Evolutionary conservation across 2,888 invertebrate species (phyloP).

Genomic region (Erebia aethiops): DNA sequence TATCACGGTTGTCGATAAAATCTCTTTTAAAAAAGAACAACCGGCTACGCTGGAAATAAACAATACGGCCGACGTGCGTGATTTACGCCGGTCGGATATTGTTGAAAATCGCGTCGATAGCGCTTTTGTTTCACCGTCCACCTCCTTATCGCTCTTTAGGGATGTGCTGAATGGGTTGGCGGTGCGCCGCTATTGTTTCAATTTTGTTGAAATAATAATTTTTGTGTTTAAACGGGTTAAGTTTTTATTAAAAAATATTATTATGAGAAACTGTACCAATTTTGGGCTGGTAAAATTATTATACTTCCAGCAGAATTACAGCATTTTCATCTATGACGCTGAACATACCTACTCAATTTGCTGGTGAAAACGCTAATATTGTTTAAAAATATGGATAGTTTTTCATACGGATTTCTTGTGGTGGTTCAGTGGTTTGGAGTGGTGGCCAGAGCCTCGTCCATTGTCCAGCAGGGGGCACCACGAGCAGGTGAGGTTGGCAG

Average conservation of each 20-base stretch:
- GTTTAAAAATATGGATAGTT: too few species aligned
- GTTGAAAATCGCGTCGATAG: constrained; percentile 75
- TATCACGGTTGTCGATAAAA: constrained; percentile 56
- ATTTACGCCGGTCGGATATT: constrained; percentile 69
- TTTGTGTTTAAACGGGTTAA: not conserved
- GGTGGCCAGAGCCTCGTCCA: too few species aligned
- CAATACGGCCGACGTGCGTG: constrained; percentile 68
- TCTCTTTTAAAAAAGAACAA: constrained; percentile 56
- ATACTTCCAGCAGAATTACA: too few species aligned
- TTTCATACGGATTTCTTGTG: too few species aligned
- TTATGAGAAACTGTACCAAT: not conserved
- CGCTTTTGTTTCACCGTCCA: constrained; percentile 74
- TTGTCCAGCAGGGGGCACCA: too few species aligned
- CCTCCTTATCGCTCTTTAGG: constrained; percentile 60
- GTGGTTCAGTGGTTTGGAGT: too few species aligned
- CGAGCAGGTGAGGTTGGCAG: too few species aligned
- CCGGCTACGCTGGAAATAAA: constrained; percentile 57
- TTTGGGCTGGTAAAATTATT: too few species aligned
- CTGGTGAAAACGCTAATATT: too few species aligned
- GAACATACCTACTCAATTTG: too few species aligned
- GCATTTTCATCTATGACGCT: too few species aligned
- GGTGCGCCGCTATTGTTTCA: constrained; percentile 22
- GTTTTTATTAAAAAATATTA: not conserved
- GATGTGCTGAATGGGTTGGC: constrained; percentile 24
- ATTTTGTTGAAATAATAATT: constrained; percentile 9